Base-by-base conservation (phyloP, 1,140 invertebrate genomes). In the Andrena cerasifolii region DNA sequence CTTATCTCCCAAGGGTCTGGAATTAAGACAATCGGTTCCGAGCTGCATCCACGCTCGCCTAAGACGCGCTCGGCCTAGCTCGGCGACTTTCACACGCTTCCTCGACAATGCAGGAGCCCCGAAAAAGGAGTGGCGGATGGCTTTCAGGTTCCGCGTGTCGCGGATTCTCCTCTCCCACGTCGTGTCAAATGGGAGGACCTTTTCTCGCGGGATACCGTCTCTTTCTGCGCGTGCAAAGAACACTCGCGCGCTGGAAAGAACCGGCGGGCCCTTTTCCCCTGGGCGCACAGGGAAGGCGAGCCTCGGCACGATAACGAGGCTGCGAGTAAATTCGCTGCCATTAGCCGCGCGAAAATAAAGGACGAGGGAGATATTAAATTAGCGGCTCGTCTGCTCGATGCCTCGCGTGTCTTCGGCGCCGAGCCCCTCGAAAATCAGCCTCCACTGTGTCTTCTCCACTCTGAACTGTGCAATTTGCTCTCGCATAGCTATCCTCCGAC, bases 301-400 rank as follows among this genome's bases (percentile, higher is more conserved):
- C 67, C 63, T 56, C 40, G 67, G n/a, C n/a, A 62, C 84, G 90
- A 91, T 91, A 91, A 91, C 85, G 88, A 89, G 78, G 83, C 85
- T 78, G 81, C 85, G 87, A 89, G 91, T 92, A 91, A 91, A 92
- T 90, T 92, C 90, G 89, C 89, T 88, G 88, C 89, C 91, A 91
- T 91, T 91, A 91, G 88, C 87, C 83, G 85, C 77, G 86, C 79
- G 89, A 88, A 89, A 90, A 90, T 90, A 90, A 90, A 89, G 84
- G 78, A 89, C 79, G 82, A 77, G 79, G 70, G 77, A 86, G 86
- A 89, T 89, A 90, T 90, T 89, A 89, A 90, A 90, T 90, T 89
- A 89, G 81, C 84, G 65, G 74, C 68, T 65, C 81, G 79, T 72
- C 62, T 40, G 36, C 36, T 40, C 36, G 3, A 5, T 10, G 78